A percentile compares a stretch with the other conserved stretches of the same genome.
phyloP scores from a whole-genome alignment of 2,797 vertebrate species.

The Scyliorhinus canicula region DNA sequence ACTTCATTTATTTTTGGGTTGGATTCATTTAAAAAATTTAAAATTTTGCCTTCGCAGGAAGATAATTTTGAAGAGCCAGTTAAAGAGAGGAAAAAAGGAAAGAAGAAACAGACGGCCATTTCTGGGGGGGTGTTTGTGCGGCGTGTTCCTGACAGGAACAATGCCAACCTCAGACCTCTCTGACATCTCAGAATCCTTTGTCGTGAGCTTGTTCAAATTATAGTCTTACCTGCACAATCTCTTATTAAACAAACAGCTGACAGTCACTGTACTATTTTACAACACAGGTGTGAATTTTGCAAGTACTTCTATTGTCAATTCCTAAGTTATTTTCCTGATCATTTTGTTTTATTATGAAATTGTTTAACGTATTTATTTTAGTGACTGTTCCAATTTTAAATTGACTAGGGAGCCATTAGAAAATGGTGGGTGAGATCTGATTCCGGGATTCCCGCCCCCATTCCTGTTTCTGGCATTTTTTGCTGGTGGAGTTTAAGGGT shows the following conservation, averaged over 20 bases:
- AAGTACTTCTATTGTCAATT: not conserved
- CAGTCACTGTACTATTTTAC: not conserved
- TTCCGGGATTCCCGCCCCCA: too few relatives aligned
- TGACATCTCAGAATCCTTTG: not conserved
- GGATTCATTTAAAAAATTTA: not conserved
- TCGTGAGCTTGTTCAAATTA: not conserved
- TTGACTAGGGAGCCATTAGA: too few relatives aligned
- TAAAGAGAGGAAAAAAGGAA: conserved; percentile 48
- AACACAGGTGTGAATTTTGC: not conserved
- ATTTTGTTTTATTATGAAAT: not conserved
- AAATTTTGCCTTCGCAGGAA: not conserved
- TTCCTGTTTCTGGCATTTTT: too few relatives aligned
- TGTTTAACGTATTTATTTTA: not conserved
- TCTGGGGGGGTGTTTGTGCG: conserved; percentile 53
- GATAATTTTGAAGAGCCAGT: not conserved
- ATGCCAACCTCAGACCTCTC: not conserved
- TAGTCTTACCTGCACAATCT: not conserved
- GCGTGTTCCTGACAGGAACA: conserved; percentile 44
- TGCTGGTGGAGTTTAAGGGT: too few relatives aligned
- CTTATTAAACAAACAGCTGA: not conserved
- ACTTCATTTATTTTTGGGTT: not conserved
- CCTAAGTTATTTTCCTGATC: not conserved
- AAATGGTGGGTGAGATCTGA: too few relatives aligned
- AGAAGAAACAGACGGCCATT: conserved; percentile 47
- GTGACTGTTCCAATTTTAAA: not conserved